These are phyloP conservation scores for Lagodon rhomboides DNA, from an alignment of 2,797 vertebrate species.

Conservation along the genomic window DNA sequence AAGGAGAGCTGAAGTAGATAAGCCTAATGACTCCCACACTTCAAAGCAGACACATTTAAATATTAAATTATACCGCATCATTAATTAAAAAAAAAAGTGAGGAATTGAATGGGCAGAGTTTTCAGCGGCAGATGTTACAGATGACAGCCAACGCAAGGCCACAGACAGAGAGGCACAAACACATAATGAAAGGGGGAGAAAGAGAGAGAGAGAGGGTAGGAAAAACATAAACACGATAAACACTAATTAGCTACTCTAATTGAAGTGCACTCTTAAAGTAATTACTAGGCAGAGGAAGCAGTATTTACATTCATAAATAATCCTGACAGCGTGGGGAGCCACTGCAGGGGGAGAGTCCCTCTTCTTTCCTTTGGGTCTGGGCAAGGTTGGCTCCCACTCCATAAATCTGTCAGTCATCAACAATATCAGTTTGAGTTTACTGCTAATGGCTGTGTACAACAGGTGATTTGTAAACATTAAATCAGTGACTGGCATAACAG, in stretches of 20 bases:
- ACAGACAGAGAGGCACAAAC: constrained; percentile 45
- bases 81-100: constrained; percentile 66
- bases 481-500: background rate
- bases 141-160: constrained; percentile 57
- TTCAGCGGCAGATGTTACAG: constrained; percentile 56
- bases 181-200: constrained; percentile 24
- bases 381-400: constrained; percentile 37
- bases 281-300: constrained; percentile 82
- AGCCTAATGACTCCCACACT: constrained; percentile 63
- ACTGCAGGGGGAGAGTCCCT: constrained; percentile 38
- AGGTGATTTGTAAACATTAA: constrained; percentile 32
- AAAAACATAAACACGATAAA: constrained; percentile 82
- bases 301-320: constrained; percentile 83
- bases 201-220: constrained; percentile 15
- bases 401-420: constrained; percentile 63
- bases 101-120: constrained; percentile 48
- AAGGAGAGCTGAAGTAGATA: constrained; percentile 50
- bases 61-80: constrained; percentile 68
- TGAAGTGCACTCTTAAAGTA: constrained; percentile 85
- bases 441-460: constrained; percentile 44
- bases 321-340: constrained; percentile 67
- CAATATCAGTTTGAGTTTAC: constrained; percentile 45
- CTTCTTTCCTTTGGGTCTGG: constrained; percentile 38
- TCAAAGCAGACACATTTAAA: constrained; percentile 73
- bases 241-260: constrained; percentile 85